Evolutionary conservation across 2,113 vertebrate genomes (phyloP).

Genomic region (Columba livia): DNA sequence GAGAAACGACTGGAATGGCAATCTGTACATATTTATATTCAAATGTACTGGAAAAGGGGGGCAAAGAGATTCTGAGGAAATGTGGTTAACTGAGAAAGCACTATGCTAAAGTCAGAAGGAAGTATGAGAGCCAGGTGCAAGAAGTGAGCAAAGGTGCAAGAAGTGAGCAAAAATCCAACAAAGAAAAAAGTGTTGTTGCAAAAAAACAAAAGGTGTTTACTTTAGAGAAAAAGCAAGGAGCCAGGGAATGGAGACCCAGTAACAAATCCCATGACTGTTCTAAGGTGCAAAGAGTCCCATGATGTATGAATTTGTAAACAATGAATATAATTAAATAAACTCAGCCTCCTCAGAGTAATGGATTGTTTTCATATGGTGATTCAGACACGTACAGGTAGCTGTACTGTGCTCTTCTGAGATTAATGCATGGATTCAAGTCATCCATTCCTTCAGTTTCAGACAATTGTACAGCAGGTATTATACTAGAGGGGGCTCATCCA

Average conservation of each 20-base stretch:
- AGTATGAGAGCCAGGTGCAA: not conserved
- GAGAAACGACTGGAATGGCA: not conserved
- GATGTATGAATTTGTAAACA: not conserved
- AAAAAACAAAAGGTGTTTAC: not conserved
- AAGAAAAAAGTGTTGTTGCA: not conserved
- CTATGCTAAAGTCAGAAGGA: not conserved
- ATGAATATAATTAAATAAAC: not conserved
- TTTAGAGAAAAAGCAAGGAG: not conserved
- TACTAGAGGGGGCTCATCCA: not conserved
- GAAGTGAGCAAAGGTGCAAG: not conserved
- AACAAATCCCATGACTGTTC: not conserved
- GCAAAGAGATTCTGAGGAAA: conserved; percentile 9
- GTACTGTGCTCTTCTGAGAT: not conserved
- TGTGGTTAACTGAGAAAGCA: not conserved
- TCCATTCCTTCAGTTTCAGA: not conserved
- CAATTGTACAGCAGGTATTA: not conserved
- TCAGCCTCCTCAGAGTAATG: not conserved
- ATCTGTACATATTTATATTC: conserved; percentile 3
- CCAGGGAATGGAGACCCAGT: not conserved
- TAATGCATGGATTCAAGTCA: not conserved
- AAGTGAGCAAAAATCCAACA: not conserved
- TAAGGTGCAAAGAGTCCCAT: not conserved
- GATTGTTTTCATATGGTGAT: not conserved
- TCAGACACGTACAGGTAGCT: rapidly evolving
- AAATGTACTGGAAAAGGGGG: not conserved